Percentiles rank a stretch among this genome's conserved stretches.
Evolutionary conservation across 2,888 invertebrate species (phyloP).

Genomic region (Diachrysia chrysitis): DNA sequence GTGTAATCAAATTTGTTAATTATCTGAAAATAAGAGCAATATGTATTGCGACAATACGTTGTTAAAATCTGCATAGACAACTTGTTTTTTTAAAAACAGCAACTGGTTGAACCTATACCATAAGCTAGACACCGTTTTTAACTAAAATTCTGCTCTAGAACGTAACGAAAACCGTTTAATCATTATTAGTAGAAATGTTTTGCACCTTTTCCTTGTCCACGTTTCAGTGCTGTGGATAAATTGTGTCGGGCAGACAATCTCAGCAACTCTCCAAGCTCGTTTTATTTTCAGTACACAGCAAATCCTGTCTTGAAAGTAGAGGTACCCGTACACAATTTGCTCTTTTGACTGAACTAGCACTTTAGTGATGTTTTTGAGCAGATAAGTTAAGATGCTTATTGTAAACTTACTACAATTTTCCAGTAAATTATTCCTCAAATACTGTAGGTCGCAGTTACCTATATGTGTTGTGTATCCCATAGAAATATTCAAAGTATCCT

Average conservation of each 20-base stretch:
- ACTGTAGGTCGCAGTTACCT: too few relatives aligned
- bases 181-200: conserved; percentile 14
- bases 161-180: background rate
- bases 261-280: conserved; percentile 28
- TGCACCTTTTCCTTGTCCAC: conserved; percentile 13
- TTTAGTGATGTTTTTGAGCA: background rate
- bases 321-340: conserved; percentile 8
- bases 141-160: background rate
- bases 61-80: too few relatives aligned
- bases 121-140: too few relatives aligned
- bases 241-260: background rate
- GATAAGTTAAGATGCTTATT: too few relatives aligned
- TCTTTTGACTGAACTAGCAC: background rate
- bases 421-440: too few relatives aligned
- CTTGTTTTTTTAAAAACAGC: too few relatives aligned
- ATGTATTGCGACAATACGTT: too few relatives aligned
- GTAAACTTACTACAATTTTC: background rate
- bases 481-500: too few relatives aligned
- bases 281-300: conserved; percentile 37
- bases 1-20: too few relatives aligned
- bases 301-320: conserved; percentile 30
- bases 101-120: too few relatives aligned
- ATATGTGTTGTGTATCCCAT: too few relatives aligned
- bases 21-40: too few relatives aligned
- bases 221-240: conserved; percentile 9